Evolutionary conservation across 2,797 vertebrate species (phyloP), one percentile per base, ranked within the genome.

Genomic region (Eulemur rubriventer): DNA sequence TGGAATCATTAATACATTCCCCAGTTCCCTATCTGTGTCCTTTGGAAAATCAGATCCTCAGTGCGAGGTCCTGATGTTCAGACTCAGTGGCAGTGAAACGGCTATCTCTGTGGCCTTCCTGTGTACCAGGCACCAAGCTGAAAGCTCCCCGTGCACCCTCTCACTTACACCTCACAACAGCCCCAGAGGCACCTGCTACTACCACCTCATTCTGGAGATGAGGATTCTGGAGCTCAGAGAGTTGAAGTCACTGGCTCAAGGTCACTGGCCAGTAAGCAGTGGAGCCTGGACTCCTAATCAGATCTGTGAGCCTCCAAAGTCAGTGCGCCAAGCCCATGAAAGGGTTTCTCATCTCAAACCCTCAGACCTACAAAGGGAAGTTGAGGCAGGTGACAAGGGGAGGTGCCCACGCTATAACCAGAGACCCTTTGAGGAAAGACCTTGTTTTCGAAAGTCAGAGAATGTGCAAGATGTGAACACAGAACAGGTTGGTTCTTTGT

Each of bases 271-370:
- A 22, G 14, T 16, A 46, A 88, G 65, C 78, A 57, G 24, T 24
- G 50, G 30, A 89, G n/a, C 20, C 84, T 26, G 35, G 48, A 84
- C n/a, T 57, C 46, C 24, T 14, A 30, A 30, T 43, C 33, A n/a
- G 67, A 55, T 43, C 30, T 33, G 69, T 28, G 57, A 90, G 69
- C 55, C 17, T n/a, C 30, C 4, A 10, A 4, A 43, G 33, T 70
- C 1, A 0, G 7, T 1, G 11, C 7, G 48, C 16, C 28, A 26
- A 67, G 63, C 50, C 13, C 26, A 0, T 1, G 59, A 33, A 50
- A 69, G 73, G 75, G 30, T 46, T 80, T 72, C 33, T 55, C n/a
- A 28, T 20, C 43, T 87, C 69, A 43, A 28, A 48, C 18, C 22
- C 52, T 70, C 33, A 86, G 43, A 70, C 33, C 33, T 46, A 30